Conservation (phyloP, 1,140 invertebrate species). For the Zaprionus ghesquierei region DNA sequence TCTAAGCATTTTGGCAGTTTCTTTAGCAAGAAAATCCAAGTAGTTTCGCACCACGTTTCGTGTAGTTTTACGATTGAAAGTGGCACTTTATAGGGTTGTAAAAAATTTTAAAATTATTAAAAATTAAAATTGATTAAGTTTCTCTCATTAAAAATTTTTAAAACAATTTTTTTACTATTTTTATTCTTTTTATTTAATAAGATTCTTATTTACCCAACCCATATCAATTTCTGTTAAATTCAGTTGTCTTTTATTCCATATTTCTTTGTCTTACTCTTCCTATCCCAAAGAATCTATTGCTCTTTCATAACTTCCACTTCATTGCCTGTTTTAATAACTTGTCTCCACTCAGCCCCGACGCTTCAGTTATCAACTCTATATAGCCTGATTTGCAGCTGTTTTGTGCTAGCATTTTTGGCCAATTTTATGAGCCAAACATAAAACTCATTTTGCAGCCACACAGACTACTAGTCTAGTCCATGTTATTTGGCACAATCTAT, state of each 20-base stretch:
- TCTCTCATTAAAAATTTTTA: not conserved
- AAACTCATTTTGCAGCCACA: constrained; percentile 1
- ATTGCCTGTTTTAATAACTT: not conserved
- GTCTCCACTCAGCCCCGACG: not conserved
- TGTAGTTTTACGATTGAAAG: no score
- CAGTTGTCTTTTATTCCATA: no score
- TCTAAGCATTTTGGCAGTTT: not conserved
- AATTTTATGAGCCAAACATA: constrained; percentile 8
- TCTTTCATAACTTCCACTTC: not conserved
- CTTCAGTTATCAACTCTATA: not conserved
- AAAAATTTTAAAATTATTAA: no score
- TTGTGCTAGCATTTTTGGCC: constrained; percentile 4
- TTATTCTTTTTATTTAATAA: not conserved
- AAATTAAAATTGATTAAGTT: no score
- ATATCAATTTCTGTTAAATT: no score
- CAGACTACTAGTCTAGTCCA: constrained; percentile 20
- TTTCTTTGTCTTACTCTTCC: no score
- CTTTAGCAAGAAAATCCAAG: not conserved
- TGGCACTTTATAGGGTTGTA: not conserved
- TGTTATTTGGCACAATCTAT: constrained; percentile 12
- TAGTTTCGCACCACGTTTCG: not conserved
- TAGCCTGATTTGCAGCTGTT: not conserved
- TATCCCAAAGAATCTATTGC: no score
- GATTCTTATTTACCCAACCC: no score
- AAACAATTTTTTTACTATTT: not conserved